A percentile compares a stretch with the other conserved stretches of the same genome.
Evolutionary conservation across 2,797 vertebrate genomes (phyloP).

Genomic region (Psittacula echo): DNA sequence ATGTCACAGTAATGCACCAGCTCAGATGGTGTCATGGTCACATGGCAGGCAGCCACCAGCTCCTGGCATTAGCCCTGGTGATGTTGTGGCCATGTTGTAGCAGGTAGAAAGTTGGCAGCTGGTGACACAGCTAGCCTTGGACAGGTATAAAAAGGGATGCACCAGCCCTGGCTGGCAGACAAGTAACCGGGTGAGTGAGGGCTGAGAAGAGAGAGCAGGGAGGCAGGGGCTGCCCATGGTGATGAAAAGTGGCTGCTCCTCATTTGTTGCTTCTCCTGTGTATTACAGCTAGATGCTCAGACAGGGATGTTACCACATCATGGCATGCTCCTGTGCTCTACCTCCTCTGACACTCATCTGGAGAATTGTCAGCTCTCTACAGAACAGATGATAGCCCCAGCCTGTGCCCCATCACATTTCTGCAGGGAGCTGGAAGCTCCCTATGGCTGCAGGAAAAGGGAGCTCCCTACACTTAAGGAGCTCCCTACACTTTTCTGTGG

Average conservation of each 20-base stretch:
- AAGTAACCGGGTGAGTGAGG: not conserved
- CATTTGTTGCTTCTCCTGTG: not conserved
- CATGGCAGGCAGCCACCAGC: accelerated
- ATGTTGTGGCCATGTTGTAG: not conserved
- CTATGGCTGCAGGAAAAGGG: not conserved
- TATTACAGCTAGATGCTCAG: not conserved
- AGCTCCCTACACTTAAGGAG: not conserved
- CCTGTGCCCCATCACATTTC: not conserved
- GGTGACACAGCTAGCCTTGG: not conserved
- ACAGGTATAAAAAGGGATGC: not conserved
- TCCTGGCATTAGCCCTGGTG: not conserved
- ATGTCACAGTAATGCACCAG: not conserved
- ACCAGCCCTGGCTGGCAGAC: not conserved
- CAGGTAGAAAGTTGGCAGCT: not conserved
- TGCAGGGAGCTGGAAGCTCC: not conserved
- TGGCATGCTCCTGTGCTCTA: not conserved
- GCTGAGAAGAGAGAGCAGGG: not conserved
- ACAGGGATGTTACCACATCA: not conserved
- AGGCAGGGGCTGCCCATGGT: not conserved
- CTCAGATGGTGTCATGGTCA: not conserved
- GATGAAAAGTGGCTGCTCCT: not conserved
- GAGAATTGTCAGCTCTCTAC: not conserved
- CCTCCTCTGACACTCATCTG: not conserved
- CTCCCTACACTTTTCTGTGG: not conserved
- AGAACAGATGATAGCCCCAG: not conserved